Evolutionary conservation across 2,113 vertebrate genomes (phyloP).

Genomic region (Acanthochromis polyacanthus): DNA sequence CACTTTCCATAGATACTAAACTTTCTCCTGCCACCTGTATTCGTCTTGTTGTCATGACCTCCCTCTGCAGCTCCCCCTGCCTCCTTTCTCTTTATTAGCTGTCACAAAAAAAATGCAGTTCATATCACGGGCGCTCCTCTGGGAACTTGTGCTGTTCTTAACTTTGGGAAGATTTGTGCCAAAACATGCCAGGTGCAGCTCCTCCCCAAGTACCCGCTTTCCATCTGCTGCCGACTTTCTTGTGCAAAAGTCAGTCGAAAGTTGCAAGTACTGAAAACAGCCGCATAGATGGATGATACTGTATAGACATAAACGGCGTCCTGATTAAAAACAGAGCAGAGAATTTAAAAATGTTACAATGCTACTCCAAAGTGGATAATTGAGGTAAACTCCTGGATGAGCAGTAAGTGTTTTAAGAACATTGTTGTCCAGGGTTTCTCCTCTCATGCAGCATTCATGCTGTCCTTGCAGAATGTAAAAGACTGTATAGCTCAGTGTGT

Average conservation of each 20-base stretch:
- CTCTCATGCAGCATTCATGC: background rate
- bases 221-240: background rate
- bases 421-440: background rate
- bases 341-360: no score
- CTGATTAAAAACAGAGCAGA: background rate
- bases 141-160: background rate
- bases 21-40: background rate
- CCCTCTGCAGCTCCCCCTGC: background rate
- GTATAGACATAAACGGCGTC: background rate
- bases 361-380: no score
- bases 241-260: background rate
- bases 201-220: background rate
- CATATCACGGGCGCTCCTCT: background rate
- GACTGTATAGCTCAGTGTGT: background rate
- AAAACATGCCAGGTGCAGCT: slow-evolving; percentile 10
- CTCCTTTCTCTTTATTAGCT: slow-evolving; percentile 6
- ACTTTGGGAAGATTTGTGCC: slow-evolving; percentile 9
- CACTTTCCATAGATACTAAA: background rate
- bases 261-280: background rate
- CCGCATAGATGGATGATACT: background rate
- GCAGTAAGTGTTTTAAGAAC: background rate
- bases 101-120: slow-evolving; percentile 7
- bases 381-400: background rate
- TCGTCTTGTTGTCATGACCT: slow-evolving; percentile 15
- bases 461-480: background rate